A percentile compares a stretch with the other conserved stretches of the same genome.
These are phyloP conservation scores for Phocoena phocoena DNA, from an alignment of 2,113 vertebrate species.

Conservation along the genomic window DNA sequence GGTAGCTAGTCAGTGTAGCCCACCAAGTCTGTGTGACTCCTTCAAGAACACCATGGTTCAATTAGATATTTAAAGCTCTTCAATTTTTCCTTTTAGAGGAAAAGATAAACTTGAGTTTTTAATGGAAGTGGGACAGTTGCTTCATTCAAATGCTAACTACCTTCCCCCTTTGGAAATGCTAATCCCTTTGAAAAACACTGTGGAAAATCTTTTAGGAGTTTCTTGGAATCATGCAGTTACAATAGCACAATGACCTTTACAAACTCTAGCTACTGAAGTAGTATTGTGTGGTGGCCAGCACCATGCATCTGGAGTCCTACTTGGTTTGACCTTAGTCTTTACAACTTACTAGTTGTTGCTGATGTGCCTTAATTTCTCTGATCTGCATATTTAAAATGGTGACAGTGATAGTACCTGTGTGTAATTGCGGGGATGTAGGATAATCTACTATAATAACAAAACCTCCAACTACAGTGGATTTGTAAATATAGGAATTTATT, in stretches of 20 bases:
- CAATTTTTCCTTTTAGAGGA: not conserved
- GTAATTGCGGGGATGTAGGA: not conserved
- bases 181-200: not conserved
- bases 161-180: not conserved
- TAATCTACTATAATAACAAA: not conserved
- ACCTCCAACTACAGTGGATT: not conserved
- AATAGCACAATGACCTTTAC: not conserved
- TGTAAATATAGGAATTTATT: not conserved
- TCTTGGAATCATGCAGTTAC: not conserved
- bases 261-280: not conserved
- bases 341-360: not conserved
- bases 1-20: not conserved
- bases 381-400: not conserved
- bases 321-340: conserved; percentile 3
- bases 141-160: not conserved
- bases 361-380: not conserved
- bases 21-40: not conserved
- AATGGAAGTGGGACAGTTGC: not conserved
- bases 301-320: not conserved
- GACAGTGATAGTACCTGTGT: not conserved
- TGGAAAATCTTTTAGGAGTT: not conserved
- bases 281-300: not conserved
- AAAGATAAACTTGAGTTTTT: not conserved
- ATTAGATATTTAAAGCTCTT: not conserved
- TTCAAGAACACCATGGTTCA: not conserved